phyloP scores from a whole-genome alignment of 53 echinoderm and acorn worm species.

The Hippasteria phrygiana region DNA sequence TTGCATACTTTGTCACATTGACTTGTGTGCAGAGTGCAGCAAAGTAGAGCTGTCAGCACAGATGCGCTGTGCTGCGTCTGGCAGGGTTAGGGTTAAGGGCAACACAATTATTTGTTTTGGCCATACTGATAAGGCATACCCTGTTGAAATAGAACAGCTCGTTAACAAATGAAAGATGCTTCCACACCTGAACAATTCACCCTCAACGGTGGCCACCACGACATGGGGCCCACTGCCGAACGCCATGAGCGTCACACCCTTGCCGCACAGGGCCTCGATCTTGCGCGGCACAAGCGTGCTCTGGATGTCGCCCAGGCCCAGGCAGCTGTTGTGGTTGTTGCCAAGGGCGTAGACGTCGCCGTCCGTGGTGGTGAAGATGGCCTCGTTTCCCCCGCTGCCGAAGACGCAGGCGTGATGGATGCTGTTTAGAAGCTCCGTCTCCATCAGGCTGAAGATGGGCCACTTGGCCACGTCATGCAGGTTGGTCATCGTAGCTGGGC shows the following conservation, averaged over 20 bases:
- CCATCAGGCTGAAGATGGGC: conserved; percentile 94
- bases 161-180: too few relatives aligned
- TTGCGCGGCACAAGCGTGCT: conserved; percentile 89
- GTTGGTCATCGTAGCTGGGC: conserved; percentile 78
- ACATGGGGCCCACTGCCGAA: conserved; percentile 99
- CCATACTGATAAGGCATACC: too few relatives aligned
- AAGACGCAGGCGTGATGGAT: conserved; percentile 91
- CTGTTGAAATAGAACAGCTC: too few relatives aligned
- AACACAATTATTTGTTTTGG: too few relatives aligned
- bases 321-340: conserved; percentile 93
- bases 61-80: too few relatives aligned
- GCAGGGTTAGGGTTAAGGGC: too few relatives aligned
- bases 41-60: too few relatives aligned
- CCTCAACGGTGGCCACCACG: conserved; percentile 86
- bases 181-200: conserved; percentile 92
- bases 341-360: conserved; percentile 94
- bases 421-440: conserved; percentile 67
- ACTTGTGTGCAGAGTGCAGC: too few relatives aligned
- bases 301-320: conserved; percentile 91
- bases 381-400: conserved; percentile 94
- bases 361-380: conserved; percentile 91
- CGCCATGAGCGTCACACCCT: conserved; percentile 76
- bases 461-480: conserved; percentile 97
- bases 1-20: too few relatives aligned
- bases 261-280: conserved; percentile 88